Evolutionary conservation across 2,888 invertebrate genomes (phyloP).

Genomic region (Leucozona laternaria): DNA sequence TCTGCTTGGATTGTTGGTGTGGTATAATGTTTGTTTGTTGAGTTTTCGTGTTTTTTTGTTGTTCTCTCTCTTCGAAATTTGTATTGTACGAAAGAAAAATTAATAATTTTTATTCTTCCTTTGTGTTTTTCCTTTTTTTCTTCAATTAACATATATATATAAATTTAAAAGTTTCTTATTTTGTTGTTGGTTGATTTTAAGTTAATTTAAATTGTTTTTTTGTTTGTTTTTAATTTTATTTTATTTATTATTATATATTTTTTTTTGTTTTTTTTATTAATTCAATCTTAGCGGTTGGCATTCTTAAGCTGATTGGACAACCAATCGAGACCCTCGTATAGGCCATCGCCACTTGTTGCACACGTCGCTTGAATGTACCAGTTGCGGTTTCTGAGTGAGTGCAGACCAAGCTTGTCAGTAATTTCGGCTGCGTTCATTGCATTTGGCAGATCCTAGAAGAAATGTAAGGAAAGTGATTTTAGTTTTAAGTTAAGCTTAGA

Average conservation of each 20-base stretch:
- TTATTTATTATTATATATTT: conserved; percentile 77
- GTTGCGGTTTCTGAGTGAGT: conserved; percentile 98
- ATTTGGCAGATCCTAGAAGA: conserved; percentile 97
- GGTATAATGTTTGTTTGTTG: conserved; percentile 31
- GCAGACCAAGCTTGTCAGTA: conserved; percentile 99
- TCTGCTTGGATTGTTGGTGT: conserved; percentile 42
- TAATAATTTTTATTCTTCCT: conserved; percentile 49
- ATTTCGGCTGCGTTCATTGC: conserved; percentile 99
- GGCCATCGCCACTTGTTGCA: conserved; percentile 99
- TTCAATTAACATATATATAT: conserved; percentile 77
- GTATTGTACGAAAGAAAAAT: conserved; percentile 61
- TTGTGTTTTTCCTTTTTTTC: conserved; percentile 74
- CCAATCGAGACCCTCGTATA: conserved; percentile 99
- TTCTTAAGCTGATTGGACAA: conserved; percentile 99
- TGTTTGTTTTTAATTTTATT: conserved; percentile 76
- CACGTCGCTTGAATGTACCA: conserved; percentile 99
- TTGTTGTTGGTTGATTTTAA: conserved; percentile 76
- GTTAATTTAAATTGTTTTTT: conserved; percentile 72
- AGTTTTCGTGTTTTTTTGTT: conserved; percentile 41
- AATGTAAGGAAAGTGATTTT: conserved; percentile 38
- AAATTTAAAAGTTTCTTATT: conserved; percentile 77
- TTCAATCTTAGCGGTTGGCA: conserved; percentile 93
- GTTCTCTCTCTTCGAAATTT: conserved; percentile 59
- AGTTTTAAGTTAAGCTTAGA: not conserved
- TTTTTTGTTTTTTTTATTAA: conserved; percentile 77